Percentiles rank a stretch among this genome's conserved stretches.
Evolutionary conservation across 2,888 invertebrate species (phyloP).

Genomic region (Sepioteuthis lessoniana): DNA sequence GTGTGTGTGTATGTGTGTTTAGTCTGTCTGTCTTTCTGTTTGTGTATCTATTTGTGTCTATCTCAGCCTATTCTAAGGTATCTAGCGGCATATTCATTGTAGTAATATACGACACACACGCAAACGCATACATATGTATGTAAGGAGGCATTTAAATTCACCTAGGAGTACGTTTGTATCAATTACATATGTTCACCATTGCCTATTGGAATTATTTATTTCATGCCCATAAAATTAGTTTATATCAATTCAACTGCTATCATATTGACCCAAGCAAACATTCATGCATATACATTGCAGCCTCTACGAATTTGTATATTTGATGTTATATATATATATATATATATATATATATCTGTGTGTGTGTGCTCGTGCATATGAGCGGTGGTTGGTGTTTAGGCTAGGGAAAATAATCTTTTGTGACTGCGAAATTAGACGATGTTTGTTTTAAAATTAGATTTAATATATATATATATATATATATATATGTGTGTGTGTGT

Average conservation of each 20-base stretch:
- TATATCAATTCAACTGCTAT: conserved; percentile 16
- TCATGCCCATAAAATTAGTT: conserved; percentile 21
- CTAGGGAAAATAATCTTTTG: too few relatives aligned
- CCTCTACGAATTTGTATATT: not conserved
- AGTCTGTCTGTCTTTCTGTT: not conserved
- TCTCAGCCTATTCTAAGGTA: not conserved
- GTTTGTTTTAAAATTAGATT: too few relatives aligned
- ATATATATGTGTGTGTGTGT: not conserved
- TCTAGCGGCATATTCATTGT: not conserved
- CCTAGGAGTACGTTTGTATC: not conserved
- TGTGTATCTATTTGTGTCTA: too few relatives aligned
- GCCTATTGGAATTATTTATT: not conserved
- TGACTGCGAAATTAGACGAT: too few relatives aligned
- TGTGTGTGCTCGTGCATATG: not conserved
- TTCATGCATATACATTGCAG: not conserved
- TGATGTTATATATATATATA: not conserved
- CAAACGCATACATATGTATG: conserved; percentile 8
- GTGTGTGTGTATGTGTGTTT: not conserved
- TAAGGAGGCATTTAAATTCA: not conserved
- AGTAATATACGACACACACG: not conserved
- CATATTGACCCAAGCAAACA: conserved; percentile 1
- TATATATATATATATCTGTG: not conserved
- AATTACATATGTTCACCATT: not conserved
- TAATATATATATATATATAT: not conserved
- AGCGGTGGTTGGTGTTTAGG: too few relatives aligned